A percentile compares a stretch with the other conserved stretches of the same genome.
These are phyloP conservation scores for Eclectus roratus DNA, from an alignment of 2,113 vertebrate genomes.

Conservation along the genomic window DNA sequence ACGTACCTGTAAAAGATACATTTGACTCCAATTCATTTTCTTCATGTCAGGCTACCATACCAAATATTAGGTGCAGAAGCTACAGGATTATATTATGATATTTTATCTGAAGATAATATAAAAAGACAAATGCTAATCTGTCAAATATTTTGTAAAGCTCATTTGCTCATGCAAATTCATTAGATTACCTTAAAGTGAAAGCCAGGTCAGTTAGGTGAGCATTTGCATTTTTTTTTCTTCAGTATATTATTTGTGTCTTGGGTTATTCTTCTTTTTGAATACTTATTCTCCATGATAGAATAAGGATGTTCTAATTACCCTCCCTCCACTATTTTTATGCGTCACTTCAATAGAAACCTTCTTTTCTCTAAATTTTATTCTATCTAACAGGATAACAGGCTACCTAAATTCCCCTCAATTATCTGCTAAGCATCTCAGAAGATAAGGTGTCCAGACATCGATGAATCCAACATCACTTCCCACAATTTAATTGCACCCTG, in stretches of 20 bases:
- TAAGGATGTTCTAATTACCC: not conserved
- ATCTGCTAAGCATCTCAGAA: not conserved
- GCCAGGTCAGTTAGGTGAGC: not conserved
- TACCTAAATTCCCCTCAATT: not conserved
- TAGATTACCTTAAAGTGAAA: slow-evolving; percentile 21
- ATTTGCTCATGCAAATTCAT: slow-evolving; percentile 21
- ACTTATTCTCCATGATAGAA: not conserved
- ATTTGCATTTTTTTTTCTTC: not conserved
- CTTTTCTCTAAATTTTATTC: not conserved
- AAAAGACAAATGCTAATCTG: slow-evolving; percentile 60
- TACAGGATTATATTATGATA: slow-evolving; percentile 53
- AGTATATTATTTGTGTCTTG: not conserved
- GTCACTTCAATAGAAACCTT: not conserved
- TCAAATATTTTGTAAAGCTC: slow-evolving; percentile 31
- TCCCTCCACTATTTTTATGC: not conserved
- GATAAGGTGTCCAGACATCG: not conserved
- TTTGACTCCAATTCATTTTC: slow-evolving; percentile 38
- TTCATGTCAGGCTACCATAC: slow-evolving; percentile 27
- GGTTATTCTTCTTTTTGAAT: not conserved
- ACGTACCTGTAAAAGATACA: slow-evolving; percentile 23
- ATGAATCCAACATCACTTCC: not conserved
- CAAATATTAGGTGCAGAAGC: slow-evolving; percentile 53
- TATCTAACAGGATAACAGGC: not conserved
- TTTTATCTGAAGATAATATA: slow-evolving; percentile 59
- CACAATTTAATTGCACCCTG: not conserved